Conservation (phyloP, 2,797 vertebrate genomes). For the Hemibagrus guttatus region DNA sequence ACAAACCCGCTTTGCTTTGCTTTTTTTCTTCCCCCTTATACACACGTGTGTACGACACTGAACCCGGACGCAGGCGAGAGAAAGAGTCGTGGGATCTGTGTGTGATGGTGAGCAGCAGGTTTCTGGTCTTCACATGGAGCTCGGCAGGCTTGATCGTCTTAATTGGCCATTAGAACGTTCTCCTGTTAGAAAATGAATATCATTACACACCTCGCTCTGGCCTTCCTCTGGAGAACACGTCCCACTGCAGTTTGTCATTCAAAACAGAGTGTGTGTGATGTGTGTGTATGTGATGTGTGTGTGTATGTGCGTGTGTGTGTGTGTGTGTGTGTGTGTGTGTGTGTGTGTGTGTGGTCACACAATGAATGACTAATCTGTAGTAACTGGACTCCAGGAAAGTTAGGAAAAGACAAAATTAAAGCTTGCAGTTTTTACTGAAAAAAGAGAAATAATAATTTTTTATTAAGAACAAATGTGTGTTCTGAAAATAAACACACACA, state of each 20-base stretch:
- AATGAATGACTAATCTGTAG: slow-evolving; percentile 72
- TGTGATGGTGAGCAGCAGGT: slow-evolving; percentile 75
- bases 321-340: slow-evolving; percentile 74
- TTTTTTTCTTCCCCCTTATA: slow-evolving; percentile 64
- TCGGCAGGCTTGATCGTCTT: slow-evolving; percentile 86
- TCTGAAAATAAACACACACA: slow-evolving; percentile 56
- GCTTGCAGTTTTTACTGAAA: slow-evolving; percentile 60
- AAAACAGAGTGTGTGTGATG: slow-evolving; percentile 65
- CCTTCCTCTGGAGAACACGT: slow-evolving; percentile 71
- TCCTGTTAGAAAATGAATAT: slow-evolving; percentile 86
- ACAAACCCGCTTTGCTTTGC: slow-evolving; percentile 65
- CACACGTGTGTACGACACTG: slow-evolving; percentile 78
- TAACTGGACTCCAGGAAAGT: slow-evolving; percentile 69
- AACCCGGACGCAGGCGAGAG: slow-evolving; percentile 67
- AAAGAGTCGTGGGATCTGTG: slow-evolving; percentile 66
- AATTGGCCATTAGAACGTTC: slow-evolving; percentile 87
- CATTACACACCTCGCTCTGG: slow-evolving; percentile 76
- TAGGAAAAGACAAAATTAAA: slow-evolving; percentile 69
- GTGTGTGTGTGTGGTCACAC: slow-evolving; percentile 54
- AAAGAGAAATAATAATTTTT: slow-evolving; percentile 61
- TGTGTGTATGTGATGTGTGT: neutral
- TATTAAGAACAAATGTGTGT: slow-evolving; percentile 57
- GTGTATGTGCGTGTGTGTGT: neutral
- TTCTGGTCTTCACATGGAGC: slow-evolving; percentile 77
- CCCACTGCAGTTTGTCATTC: slow-evolving; percentile 74